Base-by-base conservation (phyloP, 2,888 invertebrate species). In the Aspidapion aeneum region DNA sequence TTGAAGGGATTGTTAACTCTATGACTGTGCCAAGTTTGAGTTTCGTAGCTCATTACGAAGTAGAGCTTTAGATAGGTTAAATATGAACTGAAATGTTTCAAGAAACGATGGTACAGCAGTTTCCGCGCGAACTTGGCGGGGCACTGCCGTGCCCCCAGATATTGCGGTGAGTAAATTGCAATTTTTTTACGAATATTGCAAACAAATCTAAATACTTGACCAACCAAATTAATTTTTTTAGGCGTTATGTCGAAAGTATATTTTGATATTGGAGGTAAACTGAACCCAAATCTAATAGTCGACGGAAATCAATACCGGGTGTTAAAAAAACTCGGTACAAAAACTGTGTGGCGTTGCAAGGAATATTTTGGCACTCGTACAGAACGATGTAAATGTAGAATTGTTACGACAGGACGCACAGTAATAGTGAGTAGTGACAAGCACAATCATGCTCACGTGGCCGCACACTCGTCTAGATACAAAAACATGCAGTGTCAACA, bases 331-430 rank as follows among this genome's bases (percentile, higher is more conserved):
- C 55, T 57, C 20, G 65, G 61, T 1, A 60, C 66, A 19, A 64
- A 66, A 58, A 72, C 71, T 3, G 60, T 63, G 18, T 72, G 72
- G 72, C 58, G 63, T 50, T 72, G 72, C 52, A 67, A 59, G 9
- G 55, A 59, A 17, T 68, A 68, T 52, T 67, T 66, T 21, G 62
- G 63, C 22, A 63, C 64, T 17, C 66, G 65, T 19, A 54, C 20
- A 18, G 62, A 60, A 21, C 61, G 66, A 21, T 72, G 72, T 56
- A 71, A 63, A 60, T 66, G 66, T 1, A 67, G 65, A 48, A 57
- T 72, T 17, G 61, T 65, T 5, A 71, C 70, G n/a, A 68, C 61
- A 19, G 70, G 68, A 12, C 58, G 62, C n/a, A 59, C 62, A 1
- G 61, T 66, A 7, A 63, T 65, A 20, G 66, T 69, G 17, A 65